These are phyloP conservation scores for Amyelois transitella DNA, from an alignment of 1,140 invertebrate species.

Conservation along the genomic window DNA sequence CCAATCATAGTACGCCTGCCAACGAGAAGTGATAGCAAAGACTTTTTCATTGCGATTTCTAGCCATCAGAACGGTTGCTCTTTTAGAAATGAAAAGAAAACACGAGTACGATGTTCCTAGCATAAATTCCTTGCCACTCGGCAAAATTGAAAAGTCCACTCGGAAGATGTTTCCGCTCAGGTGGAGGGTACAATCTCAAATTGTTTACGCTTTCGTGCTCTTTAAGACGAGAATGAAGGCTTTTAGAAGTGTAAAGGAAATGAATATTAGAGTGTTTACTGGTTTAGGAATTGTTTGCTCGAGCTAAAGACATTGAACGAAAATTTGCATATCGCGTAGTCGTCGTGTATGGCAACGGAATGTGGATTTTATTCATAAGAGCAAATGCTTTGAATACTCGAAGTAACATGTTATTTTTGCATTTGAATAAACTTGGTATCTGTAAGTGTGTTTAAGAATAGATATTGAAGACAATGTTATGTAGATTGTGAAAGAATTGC, in stretches of 20 bases:
- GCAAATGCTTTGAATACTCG: not conserved
- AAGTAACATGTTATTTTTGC: slow-evolving; percentile 8
- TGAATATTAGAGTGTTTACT: slow-evolving; percentile 23
- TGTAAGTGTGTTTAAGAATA: too few relatives aligned
- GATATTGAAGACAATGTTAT: too few relatives aligned
- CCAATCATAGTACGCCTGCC: not conserved
- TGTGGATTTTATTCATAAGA: not conserved
- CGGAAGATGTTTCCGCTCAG: slow-evolving; percentile 46
- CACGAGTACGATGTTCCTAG: slow-evolving; percentile 36
- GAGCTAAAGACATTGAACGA: not conserved
- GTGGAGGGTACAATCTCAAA: slow-evolving; percentile 51
- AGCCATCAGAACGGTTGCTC: slow-evolving; percentile 26
- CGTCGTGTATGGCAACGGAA: not conserved
- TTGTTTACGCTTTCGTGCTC: slow-evolving; percentile 48
- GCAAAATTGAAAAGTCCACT: slow-evolving; percentile 65
- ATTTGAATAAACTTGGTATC: not conserved
- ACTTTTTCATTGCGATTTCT: not conserved
- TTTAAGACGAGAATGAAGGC: slow-evolving; percentile 31
- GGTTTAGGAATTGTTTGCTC: slow-evolving; percentile 2
- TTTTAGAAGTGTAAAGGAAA: slow-evolving; percentile 20
- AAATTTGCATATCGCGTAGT: not conserved
- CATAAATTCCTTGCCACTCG: slow-evolving; percentile 56
- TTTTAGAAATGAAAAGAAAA: slow-evolving; percentile 62
- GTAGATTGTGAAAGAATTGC: too few relatives aligned
- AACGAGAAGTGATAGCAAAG: not conserved